Base-by-base conservation (phyloP, 2,797 vertebrate species). In the Alcedo quadribrachys region DNA sequence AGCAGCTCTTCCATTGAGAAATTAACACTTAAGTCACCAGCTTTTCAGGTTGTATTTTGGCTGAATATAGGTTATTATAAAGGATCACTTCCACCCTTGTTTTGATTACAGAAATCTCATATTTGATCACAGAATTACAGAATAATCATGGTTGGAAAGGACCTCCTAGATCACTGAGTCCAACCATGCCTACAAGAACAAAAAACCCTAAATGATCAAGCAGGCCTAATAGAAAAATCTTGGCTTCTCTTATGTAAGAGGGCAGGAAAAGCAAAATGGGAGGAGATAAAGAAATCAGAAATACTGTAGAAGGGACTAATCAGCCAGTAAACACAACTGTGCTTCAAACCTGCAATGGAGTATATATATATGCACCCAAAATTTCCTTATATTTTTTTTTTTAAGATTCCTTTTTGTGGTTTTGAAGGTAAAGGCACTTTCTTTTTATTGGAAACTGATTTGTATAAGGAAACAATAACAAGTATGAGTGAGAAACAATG, bases 1-100 rank as follows among this genome's bases (percentile, higher is more conserved):
- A 92, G 68, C 63, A 88, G 74, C 13, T 21, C 61, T 87, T 91
- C 65, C 93, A 43, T 76, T 46, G 48, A 88, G 87, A 91, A 96
- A 86, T 91, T 81, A 89, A 92, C 78, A 40, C 77, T 79, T 48
- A 81, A 93, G 78, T 63, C 82, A 76, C 86, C 60, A 71, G 82
- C 37, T 84, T 91, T 93, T 92, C 83, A 88, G 89, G 78, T 76
- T 93, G 77, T 78, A 58, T 89, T 95, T 95, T 87, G 90, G 32
- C 71, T 91, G 69, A 45, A 37, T 43, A 54, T 30, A 80, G 63
- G 89, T 88, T 69, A 90, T 81, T 90, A 65, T n/a, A 80, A 93
- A 77, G 45, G 45, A 74, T 24, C 3, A 28, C 70, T 82, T 92
- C 57, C n/a, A 77, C 33, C 32, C 82, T 70, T 80, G 25, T 78